Conservation (phyloP, 2,797 vertebrate species). For the Fistularia commersonii region DNA sequence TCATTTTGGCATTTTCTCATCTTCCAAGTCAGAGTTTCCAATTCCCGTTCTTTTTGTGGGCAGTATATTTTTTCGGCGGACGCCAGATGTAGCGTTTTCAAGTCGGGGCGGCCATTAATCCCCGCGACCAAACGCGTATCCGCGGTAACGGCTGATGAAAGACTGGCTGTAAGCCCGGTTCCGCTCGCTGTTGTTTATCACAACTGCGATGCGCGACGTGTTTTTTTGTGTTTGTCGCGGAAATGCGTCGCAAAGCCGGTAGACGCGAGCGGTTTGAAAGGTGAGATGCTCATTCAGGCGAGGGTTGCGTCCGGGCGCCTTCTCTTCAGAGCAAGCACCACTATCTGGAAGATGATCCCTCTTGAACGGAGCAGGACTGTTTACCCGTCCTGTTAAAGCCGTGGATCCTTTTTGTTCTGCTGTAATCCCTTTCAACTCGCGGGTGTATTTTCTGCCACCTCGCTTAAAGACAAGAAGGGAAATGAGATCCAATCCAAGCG, state of each 20-base stretch:
- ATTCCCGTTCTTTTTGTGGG: no score
- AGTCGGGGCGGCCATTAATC: constrained; percentile 60
- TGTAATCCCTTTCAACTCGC: no score
- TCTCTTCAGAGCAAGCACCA: not conserved
- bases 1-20: constrained; percentile 37
- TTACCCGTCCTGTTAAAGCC: no score
- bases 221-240: no score
- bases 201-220: no score
- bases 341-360: constrained; percentile 2
- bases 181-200: constrained; percentile 33
- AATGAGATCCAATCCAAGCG: no score
- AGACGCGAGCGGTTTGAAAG: constrained; percentile 10
- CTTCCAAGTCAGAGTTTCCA: constrained; percentile 13
- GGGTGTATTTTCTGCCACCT: no score
- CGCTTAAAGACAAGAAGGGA: no score
- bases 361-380: no score
- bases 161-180: no score
- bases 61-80: constrained; percentile 14
- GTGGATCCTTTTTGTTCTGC: no score
- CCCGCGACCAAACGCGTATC: constrained; percentile 52
- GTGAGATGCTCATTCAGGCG: constrained; percentile 9
- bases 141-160: constrained; percentile 56
- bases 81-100: constrained; percentile 33
- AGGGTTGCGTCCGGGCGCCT: constrained; percentile 9
- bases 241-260: no score